These are phyloP conservation scores for Oxystoma pomonae DNA, from an alignment of 2,888 invertebrate species.

Conservation along the genomic window DNA sequence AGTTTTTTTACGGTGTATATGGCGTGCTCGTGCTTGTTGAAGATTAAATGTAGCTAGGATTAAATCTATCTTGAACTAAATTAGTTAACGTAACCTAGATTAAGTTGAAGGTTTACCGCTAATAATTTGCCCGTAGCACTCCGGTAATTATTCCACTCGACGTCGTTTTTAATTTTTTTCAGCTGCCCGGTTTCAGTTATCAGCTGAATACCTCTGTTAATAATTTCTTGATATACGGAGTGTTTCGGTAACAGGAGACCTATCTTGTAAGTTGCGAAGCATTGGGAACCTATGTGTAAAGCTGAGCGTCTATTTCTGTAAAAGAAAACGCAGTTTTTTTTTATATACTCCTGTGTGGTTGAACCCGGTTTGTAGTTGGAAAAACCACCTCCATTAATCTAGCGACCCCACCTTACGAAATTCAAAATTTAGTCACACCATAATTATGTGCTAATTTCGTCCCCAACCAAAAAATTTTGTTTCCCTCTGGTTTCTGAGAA, in stretches of 20 bases:
- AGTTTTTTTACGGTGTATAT: no score
- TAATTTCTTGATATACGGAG: constrained; percentile 59
- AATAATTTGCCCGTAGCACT: constrained; percentile 58
- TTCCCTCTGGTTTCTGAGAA: no score
- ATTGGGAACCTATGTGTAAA: constrained; percentile 69
- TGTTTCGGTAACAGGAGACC: constrained; percentile 61
- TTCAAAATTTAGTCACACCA: no score
- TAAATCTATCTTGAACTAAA: not conserved
- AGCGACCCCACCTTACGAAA: no score
- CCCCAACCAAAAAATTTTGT: no score
- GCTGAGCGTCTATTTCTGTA: constrained; percentile 56
- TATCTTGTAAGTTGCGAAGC: constrained; percentile 69
- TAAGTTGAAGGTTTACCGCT: no score
- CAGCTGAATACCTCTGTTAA: constrained; percentile 58
- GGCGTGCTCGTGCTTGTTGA: constrained; percentile 33
- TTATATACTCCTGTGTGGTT: no score
- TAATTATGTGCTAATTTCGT: no score
- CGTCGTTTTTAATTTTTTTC: constrained; percentile 63
- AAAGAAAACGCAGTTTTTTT: no score
- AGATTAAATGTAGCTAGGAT: constrained; percentile 44
- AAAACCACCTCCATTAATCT: no score
- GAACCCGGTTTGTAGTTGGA: no score
- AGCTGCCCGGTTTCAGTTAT: constrained; percentile 66
- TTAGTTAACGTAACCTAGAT: no score
- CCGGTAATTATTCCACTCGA: constrained; percentile 69